These are phyloP conservation scores for Cepaea nemoralis DNA, from an alignment of 1,140 invertebrate species.

Conservation along the genomic window DNA sequence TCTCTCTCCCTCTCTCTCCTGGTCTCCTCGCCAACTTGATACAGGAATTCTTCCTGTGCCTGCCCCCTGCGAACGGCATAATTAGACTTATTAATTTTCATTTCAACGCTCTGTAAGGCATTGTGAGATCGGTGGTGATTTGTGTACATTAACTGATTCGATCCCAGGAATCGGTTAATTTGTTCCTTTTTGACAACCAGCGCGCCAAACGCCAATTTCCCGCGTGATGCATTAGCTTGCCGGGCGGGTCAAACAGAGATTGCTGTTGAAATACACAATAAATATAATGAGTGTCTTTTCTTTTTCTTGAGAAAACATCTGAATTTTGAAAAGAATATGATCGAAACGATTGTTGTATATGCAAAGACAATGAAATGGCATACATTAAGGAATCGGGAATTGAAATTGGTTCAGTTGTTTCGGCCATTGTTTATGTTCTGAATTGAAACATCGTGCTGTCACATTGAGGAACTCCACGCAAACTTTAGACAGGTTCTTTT, in stretches of 20 bases:
- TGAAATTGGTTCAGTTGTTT: background rate
- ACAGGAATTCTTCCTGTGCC: background rate
- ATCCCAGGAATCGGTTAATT: conserved; percentile 9
- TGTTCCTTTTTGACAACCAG: conserved; percentile 2
- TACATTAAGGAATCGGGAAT: background rate
- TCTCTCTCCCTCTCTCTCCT: background rate
- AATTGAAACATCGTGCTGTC: too few species aligned
- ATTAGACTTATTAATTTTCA: conserved; percentile 16
- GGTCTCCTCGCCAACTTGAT: background rate
- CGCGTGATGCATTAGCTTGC: background rate
- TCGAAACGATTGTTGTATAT: background rate
- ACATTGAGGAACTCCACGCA: too few species aligned
- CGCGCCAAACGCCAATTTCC: conserved; percentile 7
- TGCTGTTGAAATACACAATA: background rate
- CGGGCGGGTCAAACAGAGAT: background rate
- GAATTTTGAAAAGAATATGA: background rate
- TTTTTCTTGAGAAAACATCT: background rate
- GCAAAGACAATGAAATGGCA: background rate
- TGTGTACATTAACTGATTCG: conserved; percentile 3
- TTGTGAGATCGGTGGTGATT: background rate
- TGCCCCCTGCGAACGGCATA: background rate
- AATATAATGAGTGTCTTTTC: background rate
- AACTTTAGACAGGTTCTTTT: too few species aligned
- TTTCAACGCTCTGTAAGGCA: background rate
- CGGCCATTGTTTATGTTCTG: too few species aligned